Evolutionary conservation across 2,797 vertebrate species (phyloP), one percentile per base, ranked within the genome.

Genomic region (Urophycis tenuis): DNA sequence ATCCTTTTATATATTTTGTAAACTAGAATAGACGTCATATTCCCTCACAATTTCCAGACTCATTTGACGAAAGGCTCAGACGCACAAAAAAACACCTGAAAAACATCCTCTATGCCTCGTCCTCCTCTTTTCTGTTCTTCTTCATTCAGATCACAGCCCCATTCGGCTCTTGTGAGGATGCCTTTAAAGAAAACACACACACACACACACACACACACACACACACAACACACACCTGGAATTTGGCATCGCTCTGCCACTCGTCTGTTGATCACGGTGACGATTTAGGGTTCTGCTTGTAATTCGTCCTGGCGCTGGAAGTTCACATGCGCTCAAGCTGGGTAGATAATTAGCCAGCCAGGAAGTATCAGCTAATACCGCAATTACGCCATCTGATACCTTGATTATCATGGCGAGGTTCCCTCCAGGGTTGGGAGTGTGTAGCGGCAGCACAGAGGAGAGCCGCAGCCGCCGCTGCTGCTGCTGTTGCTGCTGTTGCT

Each of bases 371-470:
- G 76, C 85, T 87, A 82, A 88, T 88, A 73, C 72, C 82, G 80
- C 85, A 86, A 86, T 89, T 89, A 90, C 76, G 79, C 86, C 70
- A 77, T 75, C 80, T 79, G 81, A 85, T 87, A 87, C 79, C 78
- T 88, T 88, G 82, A 89, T 89, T 87, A 91, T 86, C 79, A 83
- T 81, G 74, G 79, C 82, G 84, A 88, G 83, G 84, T 82, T 87
- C 80, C 78, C 78, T 49, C 69, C n/a, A 74, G 80, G 83, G 89
- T 41, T 17, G 11, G 17, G 78, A 73, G 0, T 19, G 31, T 69
- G 75, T 77, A 10, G 8, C 83, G 80, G 71, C 80, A 76, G 77
- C 80, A 67, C 12, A 10, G 60, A 29, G 25, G 19, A 22, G 49
- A 2, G 36, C 6, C 36, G 5, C 36, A 6, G 2, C 36, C 34